Evolutionary conservation across 2,888 invertebrate genomes (phyloP), one percentile per base, ranked within the genome.

Genomic region (Abrostola triplasia): DNA sequence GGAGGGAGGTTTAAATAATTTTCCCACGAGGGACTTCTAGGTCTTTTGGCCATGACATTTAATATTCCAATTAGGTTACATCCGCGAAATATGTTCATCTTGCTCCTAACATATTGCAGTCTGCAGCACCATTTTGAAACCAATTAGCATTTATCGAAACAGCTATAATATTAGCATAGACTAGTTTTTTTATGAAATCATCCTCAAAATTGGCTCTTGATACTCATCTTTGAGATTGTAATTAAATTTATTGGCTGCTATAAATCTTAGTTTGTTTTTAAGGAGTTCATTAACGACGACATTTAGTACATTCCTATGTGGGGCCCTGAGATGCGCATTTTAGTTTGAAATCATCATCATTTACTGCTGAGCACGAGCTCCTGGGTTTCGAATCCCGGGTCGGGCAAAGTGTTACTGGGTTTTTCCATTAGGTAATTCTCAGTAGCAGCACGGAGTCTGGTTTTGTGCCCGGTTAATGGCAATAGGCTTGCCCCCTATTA

Each of bases 71-170:
- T 13, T 44, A 65, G 60, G 42, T 44, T 24, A 54, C 6, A 48
- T 59, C 41, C 13, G 24, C 42, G n/a, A 48, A 56, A 63, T 35
- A 37, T 37, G 59, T 56, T 41, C 24, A 4, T 24, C 24, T 35
- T 48, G 5, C n/a, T 10, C 11, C 44, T 54, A 35, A 24, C 57
- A 13, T 49, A 24, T 51, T 55, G 56, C n/a, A 60, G 9, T n/a
- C n/a, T n/a, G n/a, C n/a, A n/a, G n/a, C n/a, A 53, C 36, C 6
- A 58, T 58, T 44, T 57, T 50, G 49, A 50, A 61, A 58, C 4
- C 49, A 50, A 67, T 57, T 57, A 36, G 38, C 51, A 63, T 67
- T 57, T 50, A 57, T 37, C 10, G n/a, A 47, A 36, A 59, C 40
- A 6, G 36, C 38, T 2, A 49, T 48, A 55, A 59, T 42, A 48